phyloP scores from a whole-genome alignment of 2,113 vertebrate species.

The Alethe diademata region DNA sequence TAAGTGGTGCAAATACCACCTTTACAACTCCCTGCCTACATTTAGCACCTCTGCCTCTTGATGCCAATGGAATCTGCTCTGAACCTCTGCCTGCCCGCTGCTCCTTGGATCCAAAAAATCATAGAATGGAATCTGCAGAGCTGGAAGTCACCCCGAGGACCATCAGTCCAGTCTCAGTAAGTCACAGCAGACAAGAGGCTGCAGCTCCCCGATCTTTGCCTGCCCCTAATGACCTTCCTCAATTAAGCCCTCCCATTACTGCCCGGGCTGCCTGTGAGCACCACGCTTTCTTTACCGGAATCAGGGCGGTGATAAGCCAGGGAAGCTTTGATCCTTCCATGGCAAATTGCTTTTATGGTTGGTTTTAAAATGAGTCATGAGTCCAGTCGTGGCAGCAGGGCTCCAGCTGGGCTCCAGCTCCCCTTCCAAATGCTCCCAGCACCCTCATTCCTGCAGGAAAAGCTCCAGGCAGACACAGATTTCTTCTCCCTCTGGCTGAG shows the following conservation, averaged over 20 bases:
- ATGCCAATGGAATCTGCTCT: rapidly evolving
- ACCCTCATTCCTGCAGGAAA: neutral
- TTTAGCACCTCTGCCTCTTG: neutral
- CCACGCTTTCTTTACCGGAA: neutral
- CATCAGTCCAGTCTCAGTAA: neutral
- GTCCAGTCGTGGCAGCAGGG: neutral
- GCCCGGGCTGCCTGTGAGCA: neutral
- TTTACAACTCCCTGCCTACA: too few relatives aligned
- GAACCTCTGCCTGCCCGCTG: rapidly evolving
- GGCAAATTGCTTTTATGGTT: neutral
- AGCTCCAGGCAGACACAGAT: neutral
- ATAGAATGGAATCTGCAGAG: neutral
- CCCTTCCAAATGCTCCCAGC: neutral
- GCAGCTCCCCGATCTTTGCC: neutral
- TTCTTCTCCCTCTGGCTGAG: neutral
- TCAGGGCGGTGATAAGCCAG: rapidly evolving
- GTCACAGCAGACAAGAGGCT: neutral
- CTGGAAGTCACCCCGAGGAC: neutral
- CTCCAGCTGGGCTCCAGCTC: neutral
- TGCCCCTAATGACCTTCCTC: neutral
- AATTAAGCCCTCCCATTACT: neutral
- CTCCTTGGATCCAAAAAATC: neutral
- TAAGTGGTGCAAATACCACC: too few relatives aligned
- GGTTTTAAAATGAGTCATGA: slow-evolving; percentile 10
- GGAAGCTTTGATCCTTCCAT: neutral